Base-by-base conservation (phyloP, 1,140 invertebrate genomes). In the Ctenoplectra terminalis region DNA sequence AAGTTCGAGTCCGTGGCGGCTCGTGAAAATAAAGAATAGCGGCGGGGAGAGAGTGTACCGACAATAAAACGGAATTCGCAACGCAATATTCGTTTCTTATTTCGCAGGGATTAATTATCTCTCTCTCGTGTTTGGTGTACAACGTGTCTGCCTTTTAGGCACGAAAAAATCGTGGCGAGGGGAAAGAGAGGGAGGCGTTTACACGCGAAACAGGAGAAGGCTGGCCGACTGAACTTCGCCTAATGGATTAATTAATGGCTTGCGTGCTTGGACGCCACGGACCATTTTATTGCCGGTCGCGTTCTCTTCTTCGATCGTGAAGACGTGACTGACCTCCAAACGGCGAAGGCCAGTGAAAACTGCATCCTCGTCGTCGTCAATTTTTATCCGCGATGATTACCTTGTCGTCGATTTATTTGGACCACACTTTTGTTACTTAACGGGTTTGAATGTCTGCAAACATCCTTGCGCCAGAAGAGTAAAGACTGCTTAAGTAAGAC, bases 231-330 rank as follows among this genome's bases (percentile, higher is more conserved):
- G 86, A 84, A 82, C 78, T 67, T 50, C 83, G 46, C 79, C 70
- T 88, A 89, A 88, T 89, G 86, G 88, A 88, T 90, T 87, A 90
- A 91, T 91, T 88, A 84, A 90, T 88, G 82, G 83, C 72, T 90
- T 81, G 87, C 88, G 87, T 89, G 86, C 89, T 84, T 66, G 67
- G 83, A 85, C 83, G 83, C 86, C 80, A 66, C 40, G 56, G 37
- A 64, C 13, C 70, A 75, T 85, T 90, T 89, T 87, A 90, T 88
- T 77, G 86, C 80, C 69, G 52, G 72, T 64, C 63, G 17, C 54
- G 31, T 63, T 63, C 37, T 73, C 15, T 6, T 43, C 15, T 11
- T 13, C 37, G 34, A 58, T 73, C 40, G 31, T 37, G 20, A 20
- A 23, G 60, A 75, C n/a, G 40, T 73, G 60, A 20, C 17, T 26